Percentiles rank a stretch among this genome's conserved stretches.
These are phyloP conservation scores for Amitus sp. DNA, from an alignment of 2,888 invertebrate species.

Conservation along the genomic window DNA sequence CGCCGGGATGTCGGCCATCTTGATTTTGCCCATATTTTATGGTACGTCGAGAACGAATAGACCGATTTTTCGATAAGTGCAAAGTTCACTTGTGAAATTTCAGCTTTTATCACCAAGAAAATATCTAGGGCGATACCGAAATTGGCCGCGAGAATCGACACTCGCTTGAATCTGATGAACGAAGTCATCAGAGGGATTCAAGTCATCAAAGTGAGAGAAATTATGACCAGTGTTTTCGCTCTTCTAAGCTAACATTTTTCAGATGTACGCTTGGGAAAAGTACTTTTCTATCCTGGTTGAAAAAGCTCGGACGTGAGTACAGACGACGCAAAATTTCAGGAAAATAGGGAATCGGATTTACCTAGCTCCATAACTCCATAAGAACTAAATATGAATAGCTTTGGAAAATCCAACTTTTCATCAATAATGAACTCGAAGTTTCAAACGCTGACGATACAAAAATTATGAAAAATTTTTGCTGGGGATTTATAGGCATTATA, in stretches of 20 bases:
- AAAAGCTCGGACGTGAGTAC: constrained; percentile 60
- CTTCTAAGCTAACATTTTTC: too few relatives aligned
- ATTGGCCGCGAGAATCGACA: constrained; percentile 84
- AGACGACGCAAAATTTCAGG: not conserved
- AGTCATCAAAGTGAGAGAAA: constrained; percentile 86
- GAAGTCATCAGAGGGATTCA: constrained; percentile 88
- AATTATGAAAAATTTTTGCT: too few relatives aligned
- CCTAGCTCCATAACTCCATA: too few relatives aligned
- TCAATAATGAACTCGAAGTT: too few relatives aligned
- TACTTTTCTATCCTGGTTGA: constrained; percentile 76
- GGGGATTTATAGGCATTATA: too few relatives aligned
- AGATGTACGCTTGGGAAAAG: constrained; percentile 90
- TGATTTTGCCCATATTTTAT: not conserved
- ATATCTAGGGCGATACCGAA: constrained; percentile 69
- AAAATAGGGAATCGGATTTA: too few relatives aligned
- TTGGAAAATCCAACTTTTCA: too few relatives aligned
- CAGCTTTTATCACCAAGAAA: constrained; percentile 49
- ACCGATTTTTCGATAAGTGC: not conserved
- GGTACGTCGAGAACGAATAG: not conserved
- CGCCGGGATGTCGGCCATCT: not conserved
- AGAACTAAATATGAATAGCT: too few relatives aligned
- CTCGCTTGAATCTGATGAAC: constrained; percentile 87
- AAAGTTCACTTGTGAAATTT: constrained; percentile 11
- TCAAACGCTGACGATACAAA: too few relatives aligned
- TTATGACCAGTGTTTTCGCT: too few relatives aligned